phyloP scores from a whole-genome alignment of 2,888 invertebrate species.

The Azorinus chamasolen region DNA sequence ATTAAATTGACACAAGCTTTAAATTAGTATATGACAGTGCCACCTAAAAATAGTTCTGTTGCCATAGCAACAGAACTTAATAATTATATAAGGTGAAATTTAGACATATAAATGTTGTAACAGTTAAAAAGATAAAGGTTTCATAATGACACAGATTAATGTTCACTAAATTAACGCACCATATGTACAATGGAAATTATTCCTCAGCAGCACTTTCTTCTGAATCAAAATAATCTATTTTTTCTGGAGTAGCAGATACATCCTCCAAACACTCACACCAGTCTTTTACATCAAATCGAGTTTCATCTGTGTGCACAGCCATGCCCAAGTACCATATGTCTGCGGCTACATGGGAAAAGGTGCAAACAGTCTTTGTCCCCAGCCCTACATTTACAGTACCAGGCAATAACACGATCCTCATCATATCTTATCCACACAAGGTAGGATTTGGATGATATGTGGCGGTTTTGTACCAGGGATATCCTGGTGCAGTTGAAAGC shows the following conservation, averaged over 20 bases:
- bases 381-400: slow-evolving; percentile 52
- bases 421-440: slow-evolving; percentile 43
- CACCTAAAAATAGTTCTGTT: no score
- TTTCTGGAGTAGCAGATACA: slow-evolving; percentile 22
- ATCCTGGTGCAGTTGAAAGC: no score
- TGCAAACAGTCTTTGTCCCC: slow-evolving; percentile 36
- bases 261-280: slow-evolving; percentile 33
- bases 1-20: no score
- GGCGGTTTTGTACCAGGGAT: slow-evolving; percentile 32
- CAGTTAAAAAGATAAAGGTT: no score
- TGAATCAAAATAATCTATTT: slow-evolving; percentile 29
- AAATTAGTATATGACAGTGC: no score
- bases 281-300: slow-evolving; percentile 27
- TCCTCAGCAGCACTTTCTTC: slow-evolving; percentile 18
- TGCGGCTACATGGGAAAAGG: slow-evolving; percentile 46
- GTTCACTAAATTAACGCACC: no score
- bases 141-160: no score
- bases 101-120: no score
- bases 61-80: no score
- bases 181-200: no score
- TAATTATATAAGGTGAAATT: no score
- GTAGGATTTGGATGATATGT: slow-evolving; percentile 38
- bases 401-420: slow-evolving; percentile 19
- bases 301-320: not conserved
- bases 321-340: slow-evolving; percentile 38